Evolutionary conservation across 2,888 invertebrate species (phyloP), one percentile per base, ranked within the genome.

Genomic region (Lasioglossum oenotherae): DNA sequence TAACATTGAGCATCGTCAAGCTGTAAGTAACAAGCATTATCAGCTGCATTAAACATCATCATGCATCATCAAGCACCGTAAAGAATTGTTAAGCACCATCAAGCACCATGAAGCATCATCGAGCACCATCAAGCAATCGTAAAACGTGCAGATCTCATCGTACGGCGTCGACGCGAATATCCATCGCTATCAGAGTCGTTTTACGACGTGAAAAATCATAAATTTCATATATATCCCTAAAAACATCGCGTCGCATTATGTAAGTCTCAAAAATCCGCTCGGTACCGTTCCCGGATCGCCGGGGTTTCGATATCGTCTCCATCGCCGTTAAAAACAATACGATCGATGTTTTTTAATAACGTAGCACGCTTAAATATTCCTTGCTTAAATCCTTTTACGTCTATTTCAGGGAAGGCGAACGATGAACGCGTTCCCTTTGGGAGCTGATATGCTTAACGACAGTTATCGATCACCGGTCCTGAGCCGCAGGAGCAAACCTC

Each of bases 351-450:
- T 67, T 67, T 67, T 67, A 67, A 67, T 67, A 67, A 67, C 31
- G 31, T 8, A 2, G 35, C 2, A 19, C 67, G 31, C 16, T 67
- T 67, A 31, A 67, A 67, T 67, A 67, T 67, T 31, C 67, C 67
- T 4, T 35, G 67, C 1, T 67, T 14, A 67, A 67, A 35, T 67
- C 35, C 31, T 67, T 35, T 67, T 67, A 31, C 16, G 31, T 67
- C 69, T 38, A 23, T 38, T 41, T 41, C 12, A 12, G n/a, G 35
- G 10, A 41, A 23, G 69, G 23, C 35, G 67, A 1, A 19, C 35
- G 67, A 67, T 19, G 67, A 67, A 67, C 69, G 69, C 12, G 69
- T 69, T 69, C 69, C 69, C 69, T 69, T 69, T 23, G 69, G 38
- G 38, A 69, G 69, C 69, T 35, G 69, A 69, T 69, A 69, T 69